A percentile compares a stretch with the other conserved stretches of the same genome.
Conservation (phyloP, 2,113 vertebrate genomes). For the Cololabis saira region DNA sequence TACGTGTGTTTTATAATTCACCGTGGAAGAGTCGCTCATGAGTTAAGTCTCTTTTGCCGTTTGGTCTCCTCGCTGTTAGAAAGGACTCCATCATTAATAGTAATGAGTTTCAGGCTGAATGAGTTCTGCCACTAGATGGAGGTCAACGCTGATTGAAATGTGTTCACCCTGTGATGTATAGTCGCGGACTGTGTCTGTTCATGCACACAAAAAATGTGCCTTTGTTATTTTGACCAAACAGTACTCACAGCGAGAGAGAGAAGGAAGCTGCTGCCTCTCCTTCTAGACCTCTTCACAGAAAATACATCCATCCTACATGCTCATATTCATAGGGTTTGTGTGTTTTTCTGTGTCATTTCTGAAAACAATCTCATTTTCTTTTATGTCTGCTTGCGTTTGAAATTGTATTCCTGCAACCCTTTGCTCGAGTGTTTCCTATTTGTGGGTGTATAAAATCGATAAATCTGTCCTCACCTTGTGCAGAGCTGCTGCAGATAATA, state of each 20-base stretch:
- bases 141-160: conserved; percentile 69
- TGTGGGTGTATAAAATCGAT: conserved; percentile 46
- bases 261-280: conserved; percentile 10
- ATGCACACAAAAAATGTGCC: conserved; percentile 1
- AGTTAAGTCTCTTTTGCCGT: background rate
- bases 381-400: conserved; percentile 1
- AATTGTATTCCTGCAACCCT: conserved; percentile 15
- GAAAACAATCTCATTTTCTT: conserved; percentile 8
- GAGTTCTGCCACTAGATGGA: conserved; percentile 70
- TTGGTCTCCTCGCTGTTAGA: conserved; percentile 20
- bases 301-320: conserved; percentile 12
- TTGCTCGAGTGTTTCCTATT: conserved; percentile 23
- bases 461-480: conserved; percentile 14
- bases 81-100: conserved; percentile 55
- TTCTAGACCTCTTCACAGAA: background rate
- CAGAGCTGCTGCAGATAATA: conserved; percentile 35
- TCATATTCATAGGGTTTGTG: background rate
- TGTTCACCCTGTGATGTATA: conserved; percentile 29
- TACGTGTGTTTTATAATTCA: background rate
- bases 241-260: background rate
- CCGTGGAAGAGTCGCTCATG: background rate
- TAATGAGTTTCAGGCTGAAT: conserved; percentile 44
- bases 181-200: conserved; percentile 2
- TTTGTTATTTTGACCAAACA: conserved; percentile 14
- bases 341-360: background rate